Conservation (phyloP, 2,888 invertebrate genomes). For the Agriotes lineatus region DNA sequence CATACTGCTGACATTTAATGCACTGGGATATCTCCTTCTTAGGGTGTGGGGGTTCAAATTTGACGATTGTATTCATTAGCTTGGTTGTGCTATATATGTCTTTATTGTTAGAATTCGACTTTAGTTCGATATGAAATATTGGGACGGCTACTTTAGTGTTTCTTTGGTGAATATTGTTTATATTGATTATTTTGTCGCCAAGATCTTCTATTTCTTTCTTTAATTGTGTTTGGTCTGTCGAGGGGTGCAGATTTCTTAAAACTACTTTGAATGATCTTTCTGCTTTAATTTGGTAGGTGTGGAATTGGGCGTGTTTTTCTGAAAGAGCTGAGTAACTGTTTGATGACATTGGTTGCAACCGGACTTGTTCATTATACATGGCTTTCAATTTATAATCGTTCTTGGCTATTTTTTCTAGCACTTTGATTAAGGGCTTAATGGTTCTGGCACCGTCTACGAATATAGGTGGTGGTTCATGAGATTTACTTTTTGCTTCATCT, state of each 20-base stretch:
- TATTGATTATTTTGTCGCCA: background rate
- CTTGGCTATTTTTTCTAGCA: background rate
- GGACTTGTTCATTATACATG: background rate
- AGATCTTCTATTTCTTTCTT: background rate
- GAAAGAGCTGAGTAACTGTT: background rate
- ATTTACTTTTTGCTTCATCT: slow-evolving; percentile 7
- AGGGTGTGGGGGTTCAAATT: slow-evolving; percentile 19
- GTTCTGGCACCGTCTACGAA: background rate
- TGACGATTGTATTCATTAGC: slow-evolving; percentile 6
- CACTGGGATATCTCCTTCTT: background rate
- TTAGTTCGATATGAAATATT: slow-evolving; percentile 7
- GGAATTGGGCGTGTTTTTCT: too few relatives aligned
- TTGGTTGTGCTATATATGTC: background rate
- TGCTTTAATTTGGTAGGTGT: too few relatives aligned
- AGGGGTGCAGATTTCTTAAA: too few relatives aligned
- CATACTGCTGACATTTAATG: background rate
- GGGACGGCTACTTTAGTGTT: background rate
- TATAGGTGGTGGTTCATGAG: slow-evolving; percentile 7
- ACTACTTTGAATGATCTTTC: too few relatives aligned
- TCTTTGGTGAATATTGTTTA: background rate
- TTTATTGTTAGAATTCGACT: slow-evolving; percentile 6
- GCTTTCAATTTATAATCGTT: slow-evolving; percentile 6
- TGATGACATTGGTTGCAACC: slow-evolving; percentile 4
- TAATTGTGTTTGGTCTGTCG: too few relatives aligned
- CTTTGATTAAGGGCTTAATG: slow-evolving; percentile 1